A percentile compares a stretch with the other conserved stretches of the same genome.
Conservation (phyloP, 1,140 invertebrate genomes). For the Diorhabda elongata region DNA sequence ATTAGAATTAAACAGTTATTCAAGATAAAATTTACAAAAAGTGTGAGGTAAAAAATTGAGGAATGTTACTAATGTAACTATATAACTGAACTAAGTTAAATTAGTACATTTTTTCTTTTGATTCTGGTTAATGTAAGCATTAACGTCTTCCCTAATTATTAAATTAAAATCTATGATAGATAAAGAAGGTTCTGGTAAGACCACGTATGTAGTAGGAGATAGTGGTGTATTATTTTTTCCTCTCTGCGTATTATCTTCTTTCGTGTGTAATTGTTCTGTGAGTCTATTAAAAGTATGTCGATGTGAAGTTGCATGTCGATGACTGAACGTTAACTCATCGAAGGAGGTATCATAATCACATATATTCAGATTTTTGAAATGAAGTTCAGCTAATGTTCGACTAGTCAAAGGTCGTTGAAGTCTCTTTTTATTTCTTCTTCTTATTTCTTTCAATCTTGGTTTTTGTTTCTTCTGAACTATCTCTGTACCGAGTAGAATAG, state of each 20-base stretch:
- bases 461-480: conserved; percentile 50
- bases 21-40: too few species aligned
- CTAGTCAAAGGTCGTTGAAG: conserved; percentile 54
- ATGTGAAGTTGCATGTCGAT: conserved; percentile 29
- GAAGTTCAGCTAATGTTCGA: conserved; percentile 55
- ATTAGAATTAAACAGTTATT: too few species aligned
- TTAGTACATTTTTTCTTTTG: conserved; percentile 23
- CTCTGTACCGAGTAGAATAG: conserved; percentile 53
- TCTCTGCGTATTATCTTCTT: conserved; percentile 38
- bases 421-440: conserved; percentile 51
- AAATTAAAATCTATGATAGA: conserved; percentile 71
- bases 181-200: conserved; percentile 56
- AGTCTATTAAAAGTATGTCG: conserved; percentile 32
- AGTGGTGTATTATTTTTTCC: conserved; percentile 26
- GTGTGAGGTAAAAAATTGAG: too few species aligned
- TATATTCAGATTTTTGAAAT: conserved; percentile 57
- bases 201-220: conserved; percentile 40
- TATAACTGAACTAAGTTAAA: not conserved
- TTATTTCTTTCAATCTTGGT: conserved; percentile 49
- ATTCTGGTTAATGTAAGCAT: conserved; percentile 27
- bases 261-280: conserved; percentile 32
- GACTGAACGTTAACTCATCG: conserved; percentile 44
- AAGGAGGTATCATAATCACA: conserved; percentile 51
- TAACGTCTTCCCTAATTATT: conserved; percentile 53
- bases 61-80: too few species aligned